A percentile compares a stretch with the other conserved stretches of the same genome.
Conservation (phyloP, 1,140 invertebrate genomes). For the Lepidotrigona ventralis region DNA sequence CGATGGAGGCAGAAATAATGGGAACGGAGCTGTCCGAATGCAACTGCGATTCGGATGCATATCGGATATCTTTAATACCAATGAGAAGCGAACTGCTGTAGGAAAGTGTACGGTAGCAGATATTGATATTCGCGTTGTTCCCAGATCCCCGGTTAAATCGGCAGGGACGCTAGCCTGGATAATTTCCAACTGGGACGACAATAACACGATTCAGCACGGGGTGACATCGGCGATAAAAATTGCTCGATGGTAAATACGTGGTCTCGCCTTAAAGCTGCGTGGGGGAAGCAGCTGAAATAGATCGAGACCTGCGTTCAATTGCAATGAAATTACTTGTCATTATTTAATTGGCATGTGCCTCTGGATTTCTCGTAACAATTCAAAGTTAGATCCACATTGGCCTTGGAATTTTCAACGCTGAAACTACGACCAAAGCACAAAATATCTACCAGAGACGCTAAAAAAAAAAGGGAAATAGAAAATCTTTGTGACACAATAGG, state of each 20-base stretch:
- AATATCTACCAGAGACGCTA: too few relatives aligned
- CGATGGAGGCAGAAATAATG: background rate
- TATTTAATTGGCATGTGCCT: too few relatives aligned
- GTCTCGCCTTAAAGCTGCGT: slow-evolving; percentile 11
- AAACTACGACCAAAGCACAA: too few relatives aligned
- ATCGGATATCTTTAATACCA: background rate
- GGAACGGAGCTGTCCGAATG: background rate
- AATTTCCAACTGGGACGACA: slow-evolving; percentile 62
- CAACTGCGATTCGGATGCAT: background rate
- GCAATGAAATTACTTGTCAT: background rate
- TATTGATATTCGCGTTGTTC: slow-evolving; percentile 49
- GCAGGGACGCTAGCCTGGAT: slow-evolving; percentile 50
- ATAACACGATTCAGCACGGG: slow-evolving; percentile 46
- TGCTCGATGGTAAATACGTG: slow-evolving; percentile 43
- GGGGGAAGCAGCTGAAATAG: background rate
- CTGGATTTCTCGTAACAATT: too few relatives aligned
- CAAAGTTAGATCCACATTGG: too few relatives aligned
- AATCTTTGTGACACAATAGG: too few relatives aligned
- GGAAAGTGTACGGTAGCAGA: background rate
- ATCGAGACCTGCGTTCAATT: background rate
- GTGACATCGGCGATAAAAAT: slow-evolving; percentile 43
- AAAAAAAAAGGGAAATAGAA: too few relatives aligned
- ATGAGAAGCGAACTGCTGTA: background rate
- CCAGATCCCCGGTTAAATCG: slow-evolving; percentile 42
- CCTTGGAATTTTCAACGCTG: too few relatives aligned